phyloP scores from a whole-genome alignment of 2,888 invertebrate genomes.

The Andricus quercusramuli region DNA sequence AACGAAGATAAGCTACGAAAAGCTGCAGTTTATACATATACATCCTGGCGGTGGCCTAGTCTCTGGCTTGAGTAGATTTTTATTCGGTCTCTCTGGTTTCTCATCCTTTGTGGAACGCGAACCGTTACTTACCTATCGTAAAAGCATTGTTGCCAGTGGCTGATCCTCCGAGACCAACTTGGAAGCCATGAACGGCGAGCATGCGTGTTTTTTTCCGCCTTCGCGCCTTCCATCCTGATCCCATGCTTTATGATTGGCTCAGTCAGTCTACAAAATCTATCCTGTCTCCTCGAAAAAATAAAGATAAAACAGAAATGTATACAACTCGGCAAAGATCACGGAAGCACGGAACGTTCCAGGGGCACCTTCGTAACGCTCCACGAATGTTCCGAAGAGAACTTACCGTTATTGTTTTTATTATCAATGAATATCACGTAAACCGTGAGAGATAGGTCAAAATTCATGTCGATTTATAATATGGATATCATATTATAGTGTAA shows the following conservation, averaged over 20 bases:
- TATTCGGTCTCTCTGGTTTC: constrained; percentile 48
- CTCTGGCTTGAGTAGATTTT: constrained; percentile 17
- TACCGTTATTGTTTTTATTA: too few relatives aligned
- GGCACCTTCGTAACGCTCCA: too few relatives aligned
- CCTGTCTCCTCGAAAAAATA: background rate
- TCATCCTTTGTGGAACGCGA: constrained; percentile 48
- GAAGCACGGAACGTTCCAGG: too few relatives aligned
- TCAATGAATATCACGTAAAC: too few relatives aligned
- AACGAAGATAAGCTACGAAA: constrained; percentile 58
- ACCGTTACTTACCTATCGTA: constrained; percentile 48
- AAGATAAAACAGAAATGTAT: too few relatives aligned
- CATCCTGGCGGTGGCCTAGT: background rate
- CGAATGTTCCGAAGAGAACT: too few relatives aligned
- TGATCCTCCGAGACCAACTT: constrained; percentile 26
- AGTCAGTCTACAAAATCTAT: background rate
- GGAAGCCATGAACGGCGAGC: constrained; percentile 24
- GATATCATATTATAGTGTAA: too few relatives aligned
- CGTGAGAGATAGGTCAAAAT: too few relatives aligned
- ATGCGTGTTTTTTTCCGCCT: constrained; percentile 9
- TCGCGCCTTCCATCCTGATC: constrained; percentile 19
- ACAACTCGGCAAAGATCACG: too few relatives aligned
- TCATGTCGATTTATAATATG: too few relatives aligned
- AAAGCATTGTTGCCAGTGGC: constrained; percentile 49
- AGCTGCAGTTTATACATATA: constrained; percentile 50
- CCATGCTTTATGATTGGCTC: background rate